Evolutionary conservation across 2,113 vertebrate species (phyloP).

Genomic region (Gallinago paraguaiae): DNA sequence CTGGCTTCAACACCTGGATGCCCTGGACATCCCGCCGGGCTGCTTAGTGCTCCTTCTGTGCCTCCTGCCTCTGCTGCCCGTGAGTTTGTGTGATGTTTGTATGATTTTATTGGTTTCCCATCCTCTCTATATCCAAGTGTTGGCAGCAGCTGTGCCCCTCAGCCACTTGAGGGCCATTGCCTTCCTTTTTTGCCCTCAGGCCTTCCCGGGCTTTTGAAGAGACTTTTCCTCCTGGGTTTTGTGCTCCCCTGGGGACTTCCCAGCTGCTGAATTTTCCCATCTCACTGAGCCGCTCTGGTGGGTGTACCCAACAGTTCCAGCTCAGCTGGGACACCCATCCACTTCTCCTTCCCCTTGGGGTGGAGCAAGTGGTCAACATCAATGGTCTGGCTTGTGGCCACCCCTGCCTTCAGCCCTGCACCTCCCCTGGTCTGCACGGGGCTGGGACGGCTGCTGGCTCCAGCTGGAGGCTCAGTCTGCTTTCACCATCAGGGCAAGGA

Average conservation of each 20-base stretch:
- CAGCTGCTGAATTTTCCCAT: background rate
- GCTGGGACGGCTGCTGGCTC: background rate
- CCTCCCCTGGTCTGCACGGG: too few species aligned
- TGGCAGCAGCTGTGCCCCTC: background rate
- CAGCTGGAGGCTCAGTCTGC: background rate
- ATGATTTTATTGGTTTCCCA: background rate
- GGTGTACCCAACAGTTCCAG: background rate
- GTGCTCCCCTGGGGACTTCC: background rate
- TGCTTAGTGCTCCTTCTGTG: background rate
- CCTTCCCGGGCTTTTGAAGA: background rate
- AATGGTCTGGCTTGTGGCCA: background rate
- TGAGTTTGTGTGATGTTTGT: background rate
- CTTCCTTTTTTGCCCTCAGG: background rate
- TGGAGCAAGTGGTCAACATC: background rate
- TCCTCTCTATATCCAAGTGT: background rate
- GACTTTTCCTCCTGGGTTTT: background rate
- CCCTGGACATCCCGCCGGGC: background rate
- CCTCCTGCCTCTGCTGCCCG: accelerated
- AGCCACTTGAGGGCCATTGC: accelerated
- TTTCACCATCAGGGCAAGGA: background rate
- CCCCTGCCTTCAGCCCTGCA: background rate
- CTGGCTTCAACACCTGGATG: background rate
- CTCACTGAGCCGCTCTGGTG: background rate
- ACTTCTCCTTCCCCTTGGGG: background rate
- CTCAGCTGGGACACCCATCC: background rate